phyloP scores from a whole-genome alignment of 2,797 vertebrate genomes.

The Setipinna tenuifilis region DNA sequence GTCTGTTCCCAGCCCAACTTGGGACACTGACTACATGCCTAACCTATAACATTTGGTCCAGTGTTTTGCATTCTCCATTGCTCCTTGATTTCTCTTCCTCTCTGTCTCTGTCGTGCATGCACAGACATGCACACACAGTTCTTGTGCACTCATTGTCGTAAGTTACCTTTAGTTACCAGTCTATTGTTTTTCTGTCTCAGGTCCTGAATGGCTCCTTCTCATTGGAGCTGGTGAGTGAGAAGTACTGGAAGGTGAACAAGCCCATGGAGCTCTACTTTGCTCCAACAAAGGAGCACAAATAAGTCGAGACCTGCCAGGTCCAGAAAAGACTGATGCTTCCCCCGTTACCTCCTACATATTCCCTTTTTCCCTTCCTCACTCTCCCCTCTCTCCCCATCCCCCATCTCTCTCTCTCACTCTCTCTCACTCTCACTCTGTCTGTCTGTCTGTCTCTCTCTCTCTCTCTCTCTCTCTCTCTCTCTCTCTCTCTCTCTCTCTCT shows the following conservation, averaged over 20 bases:
- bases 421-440: slow-evolving; percentile 34
- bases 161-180: slow-evolving; percentile 23
- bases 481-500: background rate
- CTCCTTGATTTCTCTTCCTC: too few species aligned
- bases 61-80: too few species aligned
- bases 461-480: background rate
- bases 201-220: slow-evolving; percentile 98
- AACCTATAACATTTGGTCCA: too few species aligned
- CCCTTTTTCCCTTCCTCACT: slow-evolving; percentile 1
- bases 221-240: slow-evolving; percentile 97
- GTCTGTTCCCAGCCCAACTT: too few species aligned
- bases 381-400: slow-evolving; percentile 26
- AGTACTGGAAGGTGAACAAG: slow-evolving; percentile 99
- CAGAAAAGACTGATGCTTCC: slow-evolving; percentile 48
- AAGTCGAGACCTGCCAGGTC: slow-evolving; percentile 57
- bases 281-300: slow-evolving; percentile 98
- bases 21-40: too few species aligned
- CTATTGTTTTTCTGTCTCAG: slow-evolving; percentile 67
- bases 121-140: background rate
- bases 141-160: too few species aligned
- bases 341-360: background rate
- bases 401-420: slow-evolving; percentile 38
- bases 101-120: background rate
- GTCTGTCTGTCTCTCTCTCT: slow-evolving; percentile 19
- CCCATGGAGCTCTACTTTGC: slow-evolving; percentile 99